These are phyloP conservation scores for Tetraodon nigroviridis DNA, from an alignment of 2,113 vertebrate genomes.

Conservation along the genomic window DNA sequence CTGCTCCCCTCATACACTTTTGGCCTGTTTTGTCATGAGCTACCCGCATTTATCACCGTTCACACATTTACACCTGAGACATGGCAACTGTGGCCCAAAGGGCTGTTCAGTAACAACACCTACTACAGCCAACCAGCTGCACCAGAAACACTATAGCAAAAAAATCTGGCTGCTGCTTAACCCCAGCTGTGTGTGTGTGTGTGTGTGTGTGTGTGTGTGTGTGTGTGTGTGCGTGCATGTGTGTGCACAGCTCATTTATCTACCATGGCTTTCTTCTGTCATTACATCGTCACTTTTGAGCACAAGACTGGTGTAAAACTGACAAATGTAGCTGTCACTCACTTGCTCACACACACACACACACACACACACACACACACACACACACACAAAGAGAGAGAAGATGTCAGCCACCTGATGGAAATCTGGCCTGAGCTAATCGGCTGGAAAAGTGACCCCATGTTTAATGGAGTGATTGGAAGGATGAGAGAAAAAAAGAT, in stretches of 20 bases:
- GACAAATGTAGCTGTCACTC: slow-evolving; percentile 52
- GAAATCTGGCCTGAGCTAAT: slow-evolving; percentile 50
- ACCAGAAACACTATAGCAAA: not conserved
- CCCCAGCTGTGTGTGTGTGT: no score
- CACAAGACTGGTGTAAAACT: slow-evolving; percentile 48
- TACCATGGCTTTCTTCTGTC: slow-evolving; percentile 34
- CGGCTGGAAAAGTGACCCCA: slow-evolving; percentile 71
- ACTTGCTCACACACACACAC: slow-evolving; percentile 15
- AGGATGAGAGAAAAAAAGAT: slow-evolving; percentile 32
- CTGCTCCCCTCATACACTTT: no score
- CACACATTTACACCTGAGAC: slow-evolving; percentile 1
- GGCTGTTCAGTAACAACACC: not conserved
- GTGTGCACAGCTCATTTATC: slow-evolving; percentile 40
- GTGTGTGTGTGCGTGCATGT: slow-evolving; percentile 15
- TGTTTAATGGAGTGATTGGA: slow-evolving; percentile 84
- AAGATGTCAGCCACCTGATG: slow-evolving; percentile 57
- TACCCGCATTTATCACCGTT: slow-evolving; percentile 11
- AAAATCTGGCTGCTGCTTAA: not conserved
- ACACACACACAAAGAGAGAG: slow-evolving; percentile 22
- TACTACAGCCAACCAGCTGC: not conserved
- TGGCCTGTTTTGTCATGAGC: no score
- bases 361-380: slow-evolving; percentile 10
- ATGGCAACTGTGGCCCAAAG: slow-evolving; percentile 7
- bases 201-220: not conserved
- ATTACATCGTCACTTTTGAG: slow-evolving; percentile 44